Conservation (phyloP, 2,113 vertebrate genomes). For the Mus pahari region DNA sequence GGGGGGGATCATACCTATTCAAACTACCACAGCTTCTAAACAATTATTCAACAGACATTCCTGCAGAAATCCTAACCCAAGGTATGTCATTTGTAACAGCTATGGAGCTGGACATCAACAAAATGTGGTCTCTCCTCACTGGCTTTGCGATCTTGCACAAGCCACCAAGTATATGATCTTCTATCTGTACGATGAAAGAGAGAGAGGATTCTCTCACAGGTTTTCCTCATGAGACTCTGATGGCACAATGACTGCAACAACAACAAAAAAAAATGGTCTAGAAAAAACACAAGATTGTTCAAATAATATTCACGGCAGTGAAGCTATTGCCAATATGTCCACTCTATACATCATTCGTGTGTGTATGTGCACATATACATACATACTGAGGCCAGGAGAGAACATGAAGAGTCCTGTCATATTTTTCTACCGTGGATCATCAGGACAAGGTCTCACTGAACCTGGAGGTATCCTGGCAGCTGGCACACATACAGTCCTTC, state of each 20-base stretch:
- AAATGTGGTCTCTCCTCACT: background rate
- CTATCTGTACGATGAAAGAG: no score
- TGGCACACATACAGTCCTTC: background rate
- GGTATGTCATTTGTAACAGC: background rate
- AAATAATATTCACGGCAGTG: background rate
- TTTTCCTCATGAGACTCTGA: background rate
- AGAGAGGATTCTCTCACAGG: no score
- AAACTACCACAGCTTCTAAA: background rate
- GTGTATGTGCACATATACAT: background rate
- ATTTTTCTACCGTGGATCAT: background rate
- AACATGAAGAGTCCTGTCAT: no score
- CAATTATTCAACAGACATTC: background rate
- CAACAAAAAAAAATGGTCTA: background rate
- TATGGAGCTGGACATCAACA: background rate
- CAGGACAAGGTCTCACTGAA: background rate
- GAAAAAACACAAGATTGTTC: background rate
- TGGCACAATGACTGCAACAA: background rate
- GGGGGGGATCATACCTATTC: no score
- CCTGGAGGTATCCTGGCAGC: background rate
- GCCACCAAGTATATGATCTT: background rate
- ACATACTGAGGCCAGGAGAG: background rate
- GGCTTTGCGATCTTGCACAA: background rate
- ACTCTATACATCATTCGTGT: no score
- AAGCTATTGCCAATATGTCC: background rate
- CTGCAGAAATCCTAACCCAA: background rate